Evolutionary conservation across 2,888 invertebrate species (phyloP), one percentile per base, ranked within the genome.

Genomic region (Unio delphinus): DNA sequence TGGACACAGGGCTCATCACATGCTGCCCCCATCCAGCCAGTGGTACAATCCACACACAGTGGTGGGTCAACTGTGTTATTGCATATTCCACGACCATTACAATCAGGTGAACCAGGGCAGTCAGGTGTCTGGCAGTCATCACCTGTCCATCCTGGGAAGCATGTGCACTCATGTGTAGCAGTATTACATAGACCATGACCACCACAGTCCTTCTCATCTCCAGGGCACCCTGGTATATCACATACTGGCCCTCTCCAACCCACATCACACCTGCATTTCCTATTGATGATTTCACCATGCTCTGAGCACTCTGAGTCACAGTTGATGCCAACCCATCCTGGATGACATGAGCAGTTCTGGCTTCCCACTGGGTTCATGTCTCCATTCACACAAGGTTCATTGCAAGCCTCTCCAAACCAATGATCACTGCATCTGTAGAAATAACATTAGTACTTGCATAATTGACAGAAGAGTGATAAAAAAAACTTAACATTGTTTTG

Each of bases 41-140:
- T 34, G 1, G 23, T 56, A 68, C 83, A 81, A 68, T 81, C 68
- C 62, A 78, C 45, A 74, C 82, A 83, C 34, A 45, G 56, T 23
- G 85, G 85, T 23, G 80, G 75, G 26, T 79, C 73, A 17, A 71
- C 68, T 11, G 70, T 72, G 15, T 30, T 56, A 61, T 79, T 75
- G 68, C 85, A 85, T 0, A 28, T 67, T 15, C 85, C 85, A 30
- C 80, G 69, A 11, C 64, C 70, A 61, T 76, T 82, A 72, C 85
- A 85, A 73, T 85, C 79, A 1, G 85, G 85, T 34, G 64, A 65
- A 20, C 84, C 85, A 18, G 85, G 83, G 65, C 85, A 85, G 74
- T 85, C 84, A 4, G 84, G 74, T 17, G 79, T 23, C 4, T 83
- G 72, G 70, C 85, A 85, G 15, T 75, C 83, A 15, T 45, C 69